Base-by-base conservation (phyloP, 2,113 vertebrate species). In the Datnioides undecimradiatus region DNA sequence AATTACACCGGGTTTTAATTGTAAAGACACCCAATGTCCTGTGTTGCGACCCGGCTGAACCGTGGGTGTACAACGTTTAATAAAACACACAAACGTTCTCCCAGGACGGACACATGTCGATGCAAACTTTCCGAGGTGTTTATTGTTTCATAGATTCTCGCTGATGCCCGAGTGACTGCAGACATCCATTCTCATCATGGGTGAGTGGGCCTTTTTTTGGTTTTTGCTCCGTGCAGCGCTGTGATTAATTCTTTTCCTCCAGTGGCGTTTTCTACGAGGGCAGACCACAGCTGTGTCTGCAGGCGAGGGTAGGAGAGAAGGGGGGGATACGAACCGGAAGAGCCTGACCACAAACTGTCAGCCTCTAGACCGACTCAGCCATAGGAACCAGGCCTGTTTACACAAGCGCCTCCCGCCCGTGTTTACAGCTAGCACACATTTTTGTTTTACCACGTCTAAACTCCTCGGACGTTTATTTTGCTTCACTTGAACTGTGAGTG, bases 341-440 rank as follows among this genome's bases (percentile, higher is more conserved):
- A 83, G 79, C 73, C 85, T 65, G 79, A 92, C 91, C 92, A 77
- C 88, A 88, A 82, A 73, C 81, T 84, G 88, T 83, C 83, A 84
- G 25, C 76, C 84, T 87, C 54, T 52, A 78, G 69, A 90, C 73
- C 76, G 77, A 65, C 77, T 78, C 73, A 78, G 81, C 88, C 83
- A 68, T 83, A 80, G 64, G 80, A 89, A 87, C 70, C 63, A 17
- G 85, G 84, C 87, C 77, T 90, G 90, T 91, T 94, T 93, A 91
- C 87, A 90, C 54, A 92, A 93, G 89, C 65, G 70, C 90, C 88
- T 88, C 91, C 81, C 60, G 84, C 70, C 78, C 73, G 76, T 92
- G 89, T 94, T 93, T 93, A 92, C 86, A 91, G 83, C 89, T 82
- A 72, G 86, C 79, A 86, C 90, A 91, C 90, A 88, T 93, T 93